Evolutionary conservation across 2,888 invertebrate species (phyloP).

Genomic region (Caenorhabditis zanzibari): DNA sequence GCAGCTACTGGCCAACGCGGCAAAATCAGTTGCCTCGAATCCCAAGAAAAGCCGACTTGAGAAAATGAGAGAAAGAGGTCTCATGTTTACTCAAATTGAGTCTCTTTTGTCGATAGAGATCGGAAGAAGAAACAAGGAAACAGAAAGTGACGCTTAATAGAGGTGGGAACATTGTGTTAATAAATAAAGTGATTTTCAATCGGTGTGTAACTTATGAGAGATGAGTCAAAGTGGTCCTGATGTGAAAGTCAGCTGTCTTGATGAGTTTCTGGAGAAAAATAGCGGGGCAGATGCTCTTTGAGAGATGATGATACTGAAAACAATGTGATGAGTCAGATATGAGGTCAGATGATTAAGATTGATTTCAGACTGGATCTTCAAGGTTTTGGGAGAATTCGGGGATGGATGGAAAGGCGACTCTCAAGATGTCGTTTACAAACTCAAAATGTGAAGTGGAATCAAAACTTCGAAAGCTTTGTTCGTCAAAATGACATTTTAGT

Average conservation of each 20-base stretch:
- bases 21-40: conserved; percentile 22
- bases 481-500: too few relatives aligned
- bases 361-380: not conserved
- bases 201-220: conserved; percentile 33
- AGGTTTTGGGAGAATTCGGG: not conserved
- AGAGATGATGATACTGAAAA: conserved; percentile 39
- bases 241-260: conserved; percentile 45
- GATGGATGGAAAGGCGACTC: not conserved
- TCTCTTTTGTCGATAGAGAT: conserved; percentile 31
- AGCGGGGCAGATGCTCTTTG: conserved; percentile 31
- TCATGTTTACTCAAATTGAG: conserved; percentile 51
- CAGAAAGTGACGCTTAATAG: conserved; percentile 3
- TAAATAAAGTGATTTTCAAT: conserved; percentile 30
- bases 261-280: not conserved
- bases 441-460: too few relatives aligned
- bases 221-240: conserved; percentile 22
- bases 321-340: conserved; percentile 32
- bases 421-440: not conserved
- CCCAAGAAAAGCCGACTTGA: conserved; percentile 12
- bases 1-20: conserved; percentile 27
- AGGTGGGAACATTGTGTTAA: conserved; percentile 19
- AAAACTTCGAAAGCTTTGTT: too few relatives aligned
- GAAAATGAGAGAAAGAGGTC: too few relatives aligned
- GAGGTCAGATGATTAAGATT: conserved; percentile 22
- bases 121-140: conserved; percentile 14